Conservation (phyloP, 2,797 vertebrate genomes). For the Aratinga solstitialis region DNA sequence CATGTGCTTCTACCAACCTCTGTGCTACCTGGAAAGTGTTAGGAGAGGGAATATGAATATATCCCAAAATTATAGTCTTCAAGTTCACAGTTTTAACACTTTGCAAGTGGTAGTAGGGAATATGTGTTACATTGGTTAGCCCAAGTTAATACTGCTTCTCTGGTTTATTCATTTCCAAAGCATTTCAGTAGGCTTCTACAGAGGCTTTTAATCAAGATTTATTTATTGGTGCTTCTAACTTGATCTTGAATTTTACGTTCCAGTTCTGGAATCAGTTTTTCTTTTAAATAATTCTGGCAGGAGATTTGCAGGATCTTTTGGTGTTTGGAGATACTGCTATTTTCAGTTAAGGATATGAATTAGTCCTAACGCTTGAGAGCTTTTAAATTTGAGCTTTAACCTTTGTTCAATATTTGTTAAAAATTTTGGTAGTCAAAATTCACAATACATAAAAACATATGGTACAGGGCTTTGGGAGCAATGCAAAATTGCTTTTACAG, state of each 20-base stretch:
- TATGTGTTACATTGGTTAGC: neutral
- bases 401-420: neutral
- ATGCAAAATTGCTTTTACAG: neutral
- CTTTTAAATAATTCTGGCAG: neutral
- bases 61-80: neutral
- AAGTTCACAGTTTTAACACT: neutral
- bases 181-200: neutral
- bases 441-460: neutral
- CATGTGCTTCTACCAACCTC: neutral
- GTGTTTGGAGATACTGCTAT: neutral
- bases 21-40: neutral
- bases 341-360: neutral
- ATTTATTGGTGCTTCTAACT: neutral
- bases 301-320: neutral
- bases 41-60: neutral
- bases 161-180: neutral
- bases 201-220: neutral
- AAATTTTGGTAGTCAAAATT: neutral
- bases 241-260: neutral
- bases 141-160: neutral
- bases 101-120: neutral
- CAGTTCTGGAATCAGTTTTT: neutral
- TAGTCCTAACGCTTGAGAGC: neutral
- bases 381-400: neutral
- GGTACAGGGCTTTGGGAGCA: neutral